A percentile compares a stretch with the other conserved stretches of the same genome.
Evolutionary conservation across 1,140 invertebrate species (phyloP).

Genomic region (Apolygus lucorum): DNA sequence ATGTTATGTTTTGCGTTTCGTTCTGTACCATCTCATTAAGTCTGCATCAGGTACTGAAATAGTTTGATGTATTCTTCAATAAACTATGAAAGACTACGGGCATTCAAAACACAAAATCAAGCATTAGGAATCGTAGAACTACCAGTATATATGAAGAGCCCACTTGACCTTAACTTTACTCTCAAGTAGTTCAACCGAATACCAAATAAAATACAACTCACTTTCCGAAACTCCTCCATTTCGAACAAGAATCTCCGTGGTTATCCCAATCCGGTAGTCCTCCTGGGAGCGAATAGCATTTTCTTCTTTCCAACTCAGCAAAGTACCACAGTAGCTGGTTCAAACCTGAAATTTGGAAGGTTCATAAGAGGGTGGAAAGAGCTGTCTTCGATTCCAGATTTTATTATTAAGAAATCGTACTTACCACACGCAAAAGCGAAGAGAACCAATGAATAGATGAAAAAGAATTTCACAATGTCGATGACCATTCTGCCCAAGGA

Average conservation of each 20-base stretch:
- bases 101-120: too few species aligned
- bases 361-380: constrained; percentile 15
- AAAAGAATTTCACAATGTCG: constrained; percentile 81
- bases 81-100: too few species aligned
- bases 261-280: constrained; percentile 56
- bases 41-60: too few species aligned
- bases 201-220: too few species aligned
- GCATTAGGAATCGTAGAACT: too few species aligned
- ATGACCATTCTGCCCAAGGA: constrained; percentile 76
- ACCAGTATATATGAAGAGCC: too few species aligned
- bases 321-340: constrained; percentile 89
- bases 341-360: constrained; percentile 50
- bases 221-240: constrained; percentile 62
- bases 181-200: too few species aligned
- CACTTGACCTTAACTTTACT: too few species aligned
- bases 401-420: constrained; percentile 27
- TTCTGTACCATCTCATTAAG: too few species aligned
- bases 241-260: constrained; percentile 59
- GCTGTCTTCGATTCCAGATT: too few species aligned
- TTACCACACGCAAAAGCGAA: constrained; percentile 74
- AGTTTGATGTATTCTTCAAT: too few species aligned
- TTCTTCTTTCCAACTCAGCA: constrained; percentile 65
- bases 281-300: constrained; percentile 55
- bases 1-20: too few species aligned
- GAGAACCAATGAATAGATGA: constrained; percentile 71